Base-by-base conservation (phyloP, 2,797 vertebrate species). In the Micrastur ruficollis region DNA sequence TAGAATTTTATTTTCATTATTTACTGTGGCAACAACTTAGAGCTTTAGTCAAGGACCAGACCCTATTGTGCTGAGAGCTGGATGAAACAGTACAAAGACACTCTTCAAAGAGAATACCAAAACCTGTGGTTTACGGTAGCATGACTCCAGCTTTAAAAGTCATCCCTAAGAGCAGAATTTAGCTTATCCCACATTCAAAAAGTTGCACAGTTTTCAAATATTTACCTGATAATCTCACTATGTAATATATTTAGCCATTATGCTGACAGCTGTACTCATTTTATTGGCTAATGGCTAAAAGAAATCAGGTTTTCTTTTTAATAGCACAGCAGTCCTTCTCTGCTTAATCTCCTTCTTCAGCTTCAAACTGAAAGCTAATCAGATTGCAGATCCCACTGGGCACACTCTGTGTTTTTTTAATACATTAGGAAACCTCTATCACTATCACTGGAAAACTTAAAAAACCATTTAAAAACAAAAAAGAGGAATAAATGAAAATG, bases 401-500 rank as follows among this genome's bases (percentile, higher is more conserved):
- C 95, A 92, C 95, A 79, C 97, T 94, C 95, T 86, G 66, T 93
- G 89, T 93, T 96, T 97, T 98, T 92, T 96, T 95, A 97, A 97
- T 97, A 95, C 96, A 96, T 97, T 97, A 98, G 93, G 96, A 98
- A 97, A 85, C 27, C 92, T 96, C 96, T 97, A 98, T 96, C 97
- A 82, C 95, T 32, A 62, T 95, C 97, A 76, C 97, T 96, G 97
- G 96, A 98, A 98, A 98, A 97, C 97, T 98, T 98, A 81, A 97
- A 97, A 98, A 98, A 96, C 9, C 94, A 98, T 97, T 97, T 97
- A 93, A 98, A 98, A 98, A 98, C 97, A 98, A 98, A 90, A 97
- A 97, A 97, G 97, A 96, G 95, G 96, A 97, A 97, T 97, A 98
- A 98, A 98, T 98, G 97, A 98, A 98, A 98, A 98, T 98, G 97